Conservation (phyloP, 2,888 invertebrate species). For the Lysandra bellargus region DNA sequence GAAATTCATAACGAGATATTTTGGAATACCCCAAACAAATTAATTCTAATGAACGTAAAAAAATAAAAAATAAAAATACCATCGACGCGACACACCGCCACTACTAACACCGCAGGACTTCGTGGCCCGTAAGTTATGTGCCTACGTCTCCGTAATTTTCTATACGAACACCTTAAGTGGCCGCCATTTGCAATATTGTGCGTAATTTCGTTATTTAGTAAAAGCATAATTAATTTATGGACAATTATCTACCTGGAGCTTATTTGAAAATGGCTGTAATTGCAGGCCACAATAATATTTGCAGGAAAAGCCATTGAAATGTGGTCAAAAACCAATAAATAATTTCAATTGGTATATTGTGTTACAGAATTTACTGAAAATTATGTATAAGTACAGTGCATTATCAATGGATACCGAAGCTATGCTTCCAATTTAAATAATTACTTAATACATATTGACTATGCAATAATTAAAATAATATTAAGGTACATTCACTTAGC, state of each 20-base stretch:
- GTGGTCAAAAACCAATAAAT: background rate
- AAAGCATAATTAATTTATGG: background rate
- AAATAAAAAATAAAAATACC: too few relatives aligned
- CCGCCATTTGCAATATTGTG: conserved; percentile 4
- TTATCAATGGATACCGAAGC: too few relatives aligned
- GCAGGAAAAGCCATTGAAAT: background rate
- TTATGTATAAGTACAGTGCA: background rate
- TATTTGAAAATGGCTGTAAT: background rate
- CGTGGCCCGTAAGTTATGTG: conserved; percentile 1
- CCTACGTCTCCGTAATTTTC: conserved; percentile 15
- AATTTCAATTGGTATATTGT: background rate
- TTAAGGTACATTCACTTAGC: too few relatives aligned
- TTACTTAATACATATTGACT: too few relatives aligned
- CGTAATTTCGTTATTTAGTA: background rate
- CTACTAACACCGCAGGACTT: background rate
- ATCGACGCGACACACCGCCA: background rate
- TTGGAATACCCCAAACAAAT: too few relatives aligned
- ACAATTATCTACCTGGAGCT: background rate
- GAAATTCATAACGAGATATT: too few relatives aligned
- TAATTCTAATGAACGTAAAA: too few relatives aligned
- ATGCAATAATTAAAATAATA: too few relatives aligned
- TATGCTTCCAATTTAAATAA: too few relatives aligned
- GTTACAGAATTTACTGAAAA: background rate
- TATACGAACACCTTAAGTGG: conserved; percentile 2
- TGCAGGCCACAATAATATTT: background rate